These are phyloP conservation scores for Corvus cornix DNA, from an alignment of 2,113 vertebrate species.

Conservation along the genomic window DNA sequence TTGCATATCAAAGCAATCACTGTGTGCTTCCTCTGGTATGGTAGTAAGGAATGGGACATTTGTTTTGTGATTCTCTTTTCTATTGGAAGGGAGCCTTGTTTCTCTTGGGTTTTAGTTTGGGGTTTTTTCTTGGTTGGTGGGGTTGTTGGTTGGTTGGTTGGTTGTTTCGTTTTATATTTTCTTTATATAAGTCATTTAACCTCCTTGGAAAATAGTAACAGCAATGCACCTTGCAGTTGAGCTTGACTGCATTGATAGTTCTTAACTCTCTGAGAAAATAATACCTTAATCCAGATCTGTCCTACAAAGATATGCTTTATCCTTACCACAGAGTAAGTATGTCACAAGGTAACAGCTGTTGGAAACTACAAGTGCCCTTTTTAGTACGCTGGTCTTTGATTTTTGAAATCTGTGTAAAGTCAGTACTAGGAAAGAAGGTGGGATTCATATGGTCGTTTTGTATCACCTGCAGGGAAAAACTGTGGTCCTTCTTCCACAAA, in stretches of 20 bases:
- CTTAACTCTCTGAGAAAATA: background rate
- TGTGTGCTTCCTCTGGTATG: background rate
- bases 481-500: fast-evolving
- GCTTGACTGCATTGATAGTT: background rate
- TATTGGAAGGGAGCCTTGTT: background rate
- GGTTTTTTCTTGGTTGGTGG: background rate
- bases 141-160: background rate
- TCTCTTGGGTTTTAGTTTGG: background rate
- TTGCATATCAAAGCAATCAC: background rate
- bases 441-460: background rate
- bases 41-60: background rate
- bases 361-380: background rate
- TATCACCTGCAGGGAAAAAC: background rate
- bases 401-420: background rate
- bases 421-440: background rate
- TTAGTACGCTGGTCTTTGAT: background rate
- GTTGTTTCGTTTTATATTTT: background rate
- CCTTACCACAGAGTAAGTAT: background rate
- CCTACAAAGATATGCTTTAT: background rate
- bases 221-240: background rate
- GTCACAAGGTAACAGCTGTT: background rate
- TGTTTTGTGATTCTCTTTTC: background rate
- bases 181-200: background rate
- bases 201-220: background rate
- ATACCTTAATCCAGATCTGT: background rate